Evolutionary conservation across 2,888 invertebrate species (phyloP).

Genomic region (Drosophila putrida): DNA sequence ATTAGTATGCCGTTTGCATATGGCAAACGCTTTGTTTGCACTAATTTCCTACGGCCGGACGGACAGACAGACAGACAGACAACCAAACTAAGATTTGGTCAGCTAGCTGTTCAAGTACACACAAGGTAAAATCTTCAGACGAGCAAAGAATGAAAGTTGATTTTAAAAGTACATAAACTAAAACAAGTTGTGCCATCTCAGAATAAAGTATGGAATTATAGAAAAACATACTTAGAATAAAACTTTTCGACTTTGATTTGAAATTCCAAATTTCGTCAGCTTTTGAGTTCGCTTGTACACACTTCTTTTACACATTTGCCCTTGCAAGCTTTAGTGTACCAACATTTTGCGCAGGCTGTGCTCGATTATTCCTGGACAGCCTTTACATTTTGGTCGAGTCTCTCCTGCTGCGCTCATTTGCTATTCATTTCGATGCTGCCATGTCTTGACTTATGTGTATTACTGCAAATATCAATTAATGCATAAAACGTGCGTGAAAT

Average conservation of each 20-base stretch:
- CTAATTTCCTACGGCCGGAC: slow-evolving; percentile 56
- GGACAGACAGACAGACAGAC: slow-evolving; percentile 11
- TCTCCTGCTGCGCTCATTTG: slow-evolving; percentile 59
- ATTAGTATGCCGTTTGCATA: slow-evolving; percentile 74
- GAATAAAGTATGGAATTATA: no score
- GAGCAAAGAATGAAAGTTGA: background rate
- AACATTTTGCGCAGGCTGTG: slow-evolving; percentile 25
- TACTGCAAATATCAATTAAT: slow-evolving; percentile 82
- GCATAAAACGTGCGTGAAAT: slow-evolving; percentile 77
- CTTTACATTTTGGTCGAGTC: slow-evolving; percentile 26
- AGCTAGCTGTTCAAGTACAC: slow-evolving; percentile 31
- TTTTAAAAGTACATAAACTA: background rate
- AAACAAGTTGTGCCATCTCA: no score
- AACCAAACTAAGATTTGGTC: slow-evolving; percentile 40
- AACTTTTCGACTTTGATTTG: no score
- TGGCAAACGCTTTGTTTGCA: slow-evolving; percentile 74
- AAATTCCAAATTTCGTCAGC: no score
- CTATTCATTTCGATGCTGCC: slow-evolving; percentile 61
- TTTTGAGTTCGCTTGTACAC: no score
- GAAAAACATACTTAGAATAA: no score
- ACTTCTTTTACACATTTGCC: background rate
- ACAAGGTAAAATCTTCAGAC: slow-evolving; percentile 39
- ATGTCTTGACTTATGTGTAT: slow-evolving; percentile 78
- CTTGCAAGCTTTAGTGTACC: background rate
- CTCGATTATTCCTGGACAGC: slow-evolving; percentile 22